phyloP scores from a whole-genome alignment of 2,888 invertebrate species.

The Nemoura dubitans region DNA sequence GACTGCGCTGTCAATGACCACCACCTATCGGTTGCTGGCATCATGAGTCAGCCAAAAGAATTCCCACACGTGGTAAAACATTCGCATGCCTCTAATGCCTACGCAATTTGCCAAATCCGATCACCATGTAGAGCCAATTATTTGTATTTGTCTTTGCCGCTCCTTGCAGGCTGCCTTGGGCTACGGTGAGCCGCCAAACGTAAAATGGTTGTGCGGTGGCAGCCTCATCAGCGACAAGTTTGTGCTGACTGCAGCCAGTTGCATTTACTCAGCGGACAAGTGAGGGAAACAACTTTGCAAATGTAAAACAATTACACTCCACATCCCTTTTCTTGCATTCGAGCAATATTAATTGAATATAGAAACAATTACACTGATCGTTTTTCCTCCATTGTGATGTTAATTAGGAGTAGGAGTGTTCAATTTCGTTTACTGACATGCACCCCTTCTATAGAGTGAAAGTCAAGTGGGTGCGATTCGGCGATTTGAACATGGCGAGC shows the following conservation, averaged over 20 bases:
- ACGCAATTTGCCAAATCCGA: too few relatives aligned
- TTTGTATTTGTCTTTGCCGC: too few relatives aligned
- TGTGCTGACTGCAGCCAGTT: neutral
- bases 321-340: too few relatives aligned
- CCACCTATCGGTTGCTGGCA: neutral
- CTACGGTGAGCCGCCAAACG: neutral
- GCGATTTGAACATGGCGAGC: slow-evolving; percentile 64
- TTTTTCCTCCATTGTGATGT: too few relatives aligned
- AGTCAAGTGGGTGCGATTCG: slow-evolving; percentile 64
- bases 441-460: too few relatives aligned
- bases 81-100: too few relatives aligned
- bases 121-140: too few relatives aligned
- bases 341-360: neutral
- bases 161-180: slow-evolving; percentile 38
- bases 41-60: neutral
- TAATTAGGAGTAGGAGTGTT: too few relatives aligned
- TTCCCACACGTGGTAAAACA: neutral
- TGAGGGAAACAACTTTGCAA: too few relatives aligned
- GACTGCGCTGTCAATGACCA: neutral
- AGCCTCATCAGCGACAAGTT: neutral
- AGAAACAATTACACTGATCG: too few relatives aligned
- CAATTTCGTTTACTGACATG: too few relatives aligned
- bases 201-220: neutral
- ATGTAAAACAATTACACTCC: too few relatives aligned
- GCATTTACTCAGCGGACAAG: neutral